Evolutionary conservation across 2,113 vertebrate genomes (phyloP).

Genomic region (Brachypodius melanocephalos): DNA sequence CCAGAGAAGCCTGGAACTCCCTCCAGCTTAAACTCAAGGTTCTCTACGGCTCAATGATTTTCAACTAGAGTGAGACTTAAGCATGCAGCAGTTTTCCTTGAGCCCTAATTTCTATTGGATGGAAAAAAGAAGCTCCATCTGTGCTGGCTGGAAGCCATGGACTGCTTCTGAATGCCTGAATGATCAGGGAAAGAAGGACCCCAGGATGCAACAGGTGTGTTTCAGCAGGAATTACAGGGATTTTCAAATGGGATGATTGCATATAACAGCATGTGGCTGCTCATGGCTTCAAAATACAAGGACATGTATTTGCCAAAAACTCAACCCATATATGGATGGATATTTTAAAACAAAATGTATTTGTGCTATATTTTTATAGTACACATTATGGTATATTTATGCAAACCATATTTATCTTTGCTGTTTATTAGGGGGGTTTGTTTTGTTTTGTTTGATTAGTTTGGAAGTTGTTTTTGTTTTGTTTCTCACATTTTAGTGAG

Average conservation of each 20-base stretch:
- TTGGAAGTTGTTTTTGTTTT: accelerated
- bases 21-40: neutral
- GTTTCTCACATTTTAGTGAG: neutral
- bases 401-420: neutral
- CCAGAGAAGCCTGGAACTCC: neutral
- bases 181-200: neutral
- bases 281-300: neutral
- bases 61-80: neutral
- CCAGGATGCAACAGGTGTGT: neutral
- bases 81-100: neutral
- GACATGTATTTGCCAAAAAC: neutral
- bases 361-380: neutral
- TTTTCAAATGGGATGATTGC: neutral
- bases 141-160: neutral
- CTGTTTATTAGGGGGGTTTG: neutral
- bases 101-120: neutral
- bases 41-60: neutral
- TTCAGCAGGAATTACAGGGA: neutral
- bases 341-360: neutral
- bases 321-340: neutral
- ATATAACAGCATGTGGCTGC: neutral
- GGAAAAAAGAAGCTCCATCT: neutral
- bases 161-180: neutral
- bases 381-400: neutral
- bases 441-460: too few species aligned